Percentiles rank a stretch among this genome's conserved stretches.
Conservation (phyloP, 2,113 vertebrate genomes). For the Phrynosoma platyrhinos region DNA sequence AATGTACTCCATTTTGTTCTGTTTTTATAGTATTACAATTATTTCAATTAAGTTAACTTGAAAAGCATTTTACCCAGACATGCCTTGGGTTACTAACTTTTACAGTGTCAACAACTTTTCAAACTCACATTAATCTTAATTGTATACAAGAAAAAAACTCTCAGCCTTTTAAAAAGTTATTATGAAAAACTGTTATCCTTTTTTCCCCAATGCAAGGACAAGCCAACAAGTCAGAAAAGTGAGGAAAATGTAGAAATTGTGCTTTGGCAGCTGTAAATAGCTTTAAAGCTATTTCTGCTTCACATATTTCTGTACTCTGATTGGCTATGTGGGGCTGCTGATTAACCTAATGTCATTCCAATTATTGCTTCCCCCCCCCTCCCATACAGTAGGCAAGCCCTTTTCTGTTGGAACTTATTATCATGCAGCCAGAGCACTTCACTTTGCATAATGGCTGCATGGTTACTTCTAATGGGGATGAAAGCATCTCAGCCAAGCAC, state of each 20-base stretch:
- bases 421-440: slow-evolving; percentile 1
- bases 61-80: slow-evolving; percentile 35
- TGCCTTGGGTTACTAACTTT: slow-evolving; percentile 48
- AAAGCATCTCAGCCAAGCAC: slow-evolving; percentile 19
- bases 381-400: neutral
- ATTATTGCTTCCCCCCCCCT: slow-evolving; percentile 26
- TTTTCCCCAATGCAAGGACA: neutral
- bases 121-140: slow-evolving; percentile 46
- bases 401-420: slow-evolving; percentile 23
- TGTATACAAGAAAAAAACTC: slow-evolving; percentile 22
- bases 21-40: slow-evolving; percentile 38
- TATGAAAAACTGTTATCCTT: neutral
- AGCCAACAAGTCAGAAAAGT: neutral
- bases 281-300: slow-evolving; percentile 24
- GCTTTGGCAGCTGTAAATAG: neutral
- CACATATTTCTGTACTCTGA: neutral
- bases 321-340: slow-evolving; percentile 13
- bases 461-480: slow-evolving; percentile 9
- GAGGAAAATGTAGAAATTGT: neutral
- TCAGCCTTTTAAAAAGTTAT: slow-evolving; percentile 1
- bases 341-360: slow-evolving; percentile 29
- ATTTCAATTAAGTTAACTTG: slow-evolving; percentile 39
- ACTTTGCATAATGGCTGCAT: slow-evolving; percentile 22
- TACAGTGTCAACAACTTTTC: slow-evolving; percentile 46
- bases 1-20: slow-evolving; percentile 16